Evolutionary conservation across 2,888 invertebrate species (phyloP).

Genomic region (Clivina fossor): DNA sequence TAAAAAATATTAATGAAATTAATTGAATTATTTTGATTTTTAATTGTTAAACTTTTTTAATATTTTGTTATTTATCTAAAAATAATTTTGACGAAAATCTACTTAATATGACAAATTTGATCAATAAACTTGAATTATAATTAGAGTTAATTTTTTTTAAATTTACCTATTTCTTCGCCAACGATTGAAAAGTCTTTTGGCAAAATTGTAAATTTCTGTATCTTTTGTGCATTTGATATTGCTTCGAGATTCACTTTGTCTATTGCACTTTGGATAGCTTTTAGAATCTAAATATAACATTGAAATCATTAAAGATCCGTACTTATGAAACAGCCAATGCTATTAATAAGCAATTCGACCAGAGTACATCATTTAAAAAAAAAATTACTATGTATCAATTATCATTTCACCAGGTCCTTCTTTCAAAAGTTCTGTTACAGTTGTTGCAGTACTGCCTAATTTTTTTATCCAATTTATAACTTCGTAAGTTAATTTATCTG

Average conservation of each 20-base stretch:
- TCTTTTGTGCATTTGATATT: slow-evolving; percentile 83
- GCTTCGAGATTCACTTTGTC: slow-evolving; percentile 75
- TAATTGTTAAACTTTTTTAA: not conserved
- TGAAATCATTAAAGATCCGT: no score
- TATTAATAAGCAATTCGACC: slow-evolving; percentile 6
- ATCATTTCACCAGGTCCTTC: slow-evolving; percentile 63
- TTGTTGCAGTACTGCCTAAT: slow-evolving; percentile 69
- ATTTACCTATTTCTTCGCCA: slow-evolving; percentile 83
- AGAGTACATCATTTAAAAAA: slow-evolving; percentile 1
- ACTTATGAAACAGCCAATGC: no score
- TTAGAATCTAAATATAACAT: slow-evolving; percentile 63
- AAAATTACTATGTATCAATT: slow-evolving; percentile 56
- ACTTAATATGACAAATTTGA: no score
- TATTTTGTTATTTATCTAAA: no score
- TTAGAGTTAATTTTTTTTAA: not conserved
- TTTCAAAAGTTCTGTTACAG: slow-evolving; percentile 69
- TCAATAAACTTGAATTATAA: no score
- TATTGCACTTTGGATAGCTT: slow-evolving; percentile 80
- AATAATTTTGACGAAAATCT: no score
- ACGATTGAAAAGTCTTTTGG: slow-evolving; percentile 83
- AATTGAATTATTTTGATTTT: no score
- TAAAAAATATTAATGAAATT: no score
- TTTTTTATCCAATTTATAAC: slow-evolving; percentile 71
- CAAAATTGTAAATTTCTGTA: slow-evolving; percentile 84
- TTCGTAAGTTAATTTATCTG: slow-evolving; percentile 67